A percentile compares a stretch with the other conserved stretches of the same genome.
These are phyloP conservation scores for Coptodon bakossiorum DNA, from an alignment of 2,113 vertebrate genomes.

Conservation along the genomic window DNA sequence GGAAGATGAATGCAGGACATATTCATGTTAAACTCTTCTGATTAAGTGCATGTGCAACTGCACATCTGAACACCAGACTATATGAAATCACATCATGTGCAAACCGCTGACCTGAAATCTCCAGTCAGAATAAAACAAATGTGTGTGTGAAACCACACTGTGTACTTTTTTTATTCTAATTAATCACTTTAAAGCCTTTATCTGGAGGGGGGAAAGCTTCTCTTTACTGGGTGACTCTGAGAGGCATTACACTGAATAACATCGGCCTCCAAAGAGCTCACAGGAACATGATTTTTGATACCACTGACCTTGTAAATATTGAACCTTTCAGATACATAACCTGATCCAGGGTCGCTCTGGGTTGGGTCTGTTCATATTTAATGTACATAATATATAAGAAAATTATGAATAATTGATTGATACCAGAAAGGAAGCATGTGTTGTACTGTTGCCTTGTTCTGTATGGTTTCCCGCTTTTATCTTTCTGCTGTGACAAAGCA, in stretches of 20 bases:
- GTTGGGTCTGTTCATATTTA: not conserved
- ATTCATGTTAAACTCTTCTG: not conserved
- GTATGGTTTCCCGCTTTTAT: not conserved
- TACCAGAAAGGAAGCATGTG: not conserved
- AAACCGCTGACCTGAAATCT: not conserved
- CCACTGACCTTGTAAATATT: slow-evolving; percentile 51
- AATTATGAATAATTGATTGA: slow-evolving; percentile 19
- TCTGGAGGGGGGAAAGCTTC: not conserved
- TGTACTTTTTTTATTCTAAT: not conserved
- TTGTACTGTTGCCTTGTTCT: not conserved
- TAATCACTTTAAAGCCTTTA: not conserved
- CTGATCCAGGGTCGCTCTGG: not conserved
- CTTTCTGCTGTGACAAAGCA: not conserved
- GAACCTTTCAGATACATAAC: slow-evolving; percentile 9
- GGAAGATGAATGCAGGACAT: not conserved
- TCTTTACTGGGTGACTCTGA: not conserved
- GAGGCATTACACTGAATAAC: not conserved
- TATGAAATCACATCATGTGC: not conserved
- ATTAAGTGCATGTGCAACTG: not conserved
- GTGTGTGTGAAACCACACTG: not conserved
- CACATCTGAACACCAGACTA: not conserved
- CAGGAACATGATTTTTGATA: slow-evolving; percentile 14
- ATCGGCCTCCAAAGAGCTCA: slow-evolving; percentile 12
- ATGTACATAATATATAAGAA: slow-evolving; percentile 18
- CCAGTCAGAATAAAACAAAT: not conserved